Base-by-base conservation (phyloP, 1,140 invertebrate genomes). In the Yoshiicerus persimilis region DNA sequence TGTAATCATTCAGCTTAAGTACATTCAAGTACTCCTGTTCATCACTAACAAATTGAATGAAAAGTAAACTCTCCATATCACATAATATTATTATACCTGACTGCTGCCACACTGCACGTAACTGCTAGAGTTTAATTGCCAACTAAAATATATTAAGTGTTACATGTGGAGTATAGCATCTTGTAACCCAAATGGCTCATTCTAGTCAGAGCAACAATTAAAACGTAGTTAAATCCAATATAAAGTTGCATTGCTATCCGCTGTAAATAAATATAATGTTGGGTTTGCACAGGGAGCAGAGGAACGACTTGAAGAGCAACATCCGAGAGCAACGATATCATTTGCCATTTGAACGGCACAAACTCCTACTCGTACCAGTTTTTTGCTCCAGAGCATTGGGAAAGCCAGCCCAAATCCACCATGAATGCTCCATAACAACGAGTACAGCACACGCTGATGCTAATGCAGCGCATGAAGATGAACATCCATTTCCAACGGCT, bases 1-100 rank as follows among this genome's bases (percentile, higher is more conserved):
- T 88, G 23, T 80, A 62, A 86, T 86, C 84, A 86, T 86, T 86
- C 75, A 38, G 27, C 30, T 80, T 36, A n/a, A 77, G 13, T n/a
- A 80, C 32, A 34, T 38, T 34, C 36, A n/a, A 38, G 32, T 80
- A 38, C 32, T 34, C 30, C 34, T 36, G 75, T 36, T 80, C 75
- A 70, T 70, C 66, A 70, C 25, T 25, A 70, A 70, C 66, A 70
- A 70, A 70, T 70, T 70, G 66, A 70, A 70, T 16, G 66, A 70
- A 30, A n/a, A 70, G 4, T 70, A 70, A 66, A 70, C 25, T 27
- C 25, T 70, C 23, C 27, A 9, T 66, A 2, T 3, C 47, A 56
- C n/a, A 56, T n/a, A 56, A 16, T 56, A 56, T n/a, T n/a, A 56
- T 56, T 56, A 56, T 56, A 56, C 47, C 47, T 56, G 47, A 5